Evolutionary conservation across 1,140 invertebrate genomes (phyloP), one percentile per base, ranked within the genome.

Genomic region (Drosophila bocki): DNA sequence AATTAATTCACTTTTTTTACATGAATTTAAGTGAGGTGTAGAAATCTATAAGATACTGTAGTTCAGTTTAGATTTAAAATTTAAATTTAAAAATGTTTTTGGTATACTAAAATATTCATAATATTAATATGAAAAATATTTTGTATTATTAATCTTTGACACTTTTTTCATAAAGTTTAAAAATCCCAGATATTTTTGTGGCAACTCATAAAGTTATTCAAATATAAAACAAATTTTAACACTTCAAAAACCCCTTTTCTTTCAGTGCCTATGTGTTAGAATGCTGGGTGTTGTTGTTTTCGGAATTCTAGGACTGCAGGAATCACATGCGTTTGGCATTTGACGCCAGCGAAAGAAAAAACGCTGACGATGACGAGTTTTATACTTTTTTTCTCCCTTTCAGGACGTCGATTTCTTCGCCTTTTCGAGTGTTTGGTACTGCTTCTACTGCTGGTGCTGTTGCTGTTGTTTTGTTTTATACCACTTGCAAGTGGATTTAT

Each of bases 401-500:
- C 41, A 69, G 57, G 29, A 11, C 39, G 63, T 19, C 53, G 39
- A 41, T 62, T 69, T 45, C 63, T 58, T 65, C 56, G 74, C 54
- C 39, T 70, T 70, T 35, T 67, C 58, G 53, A 60, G 45, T 50
- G 58, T n/a, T 33, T 12, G 9, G 4, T 60, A 17, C 26, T 9
- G 17, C 42, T 53, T 4, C 45, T 69, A 39, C 7, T 51, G 37
- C n/a, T 71, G 72, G 44, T 63, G 58, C 17, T 71, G 72, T 48
- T 63, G 58, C 17, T 62, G 58, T 41, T 81, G 61, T 72, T 77
- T 71, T 80, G 69, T 84, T 80, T 75, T 78, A 79, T 68, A 56
- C 58, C 84, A 82, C 85, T 85, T 78, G 85, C 86, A 90, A 90
- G 85, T 90, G 85, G 85, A 90, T 90, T 90, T 90, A 85, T 90